These are phyloP conservation scores for Nannobrachium achirus DNA, from an alignment of 2,113 vertebrate genomes.

Conservation along the genomic window DNA sequence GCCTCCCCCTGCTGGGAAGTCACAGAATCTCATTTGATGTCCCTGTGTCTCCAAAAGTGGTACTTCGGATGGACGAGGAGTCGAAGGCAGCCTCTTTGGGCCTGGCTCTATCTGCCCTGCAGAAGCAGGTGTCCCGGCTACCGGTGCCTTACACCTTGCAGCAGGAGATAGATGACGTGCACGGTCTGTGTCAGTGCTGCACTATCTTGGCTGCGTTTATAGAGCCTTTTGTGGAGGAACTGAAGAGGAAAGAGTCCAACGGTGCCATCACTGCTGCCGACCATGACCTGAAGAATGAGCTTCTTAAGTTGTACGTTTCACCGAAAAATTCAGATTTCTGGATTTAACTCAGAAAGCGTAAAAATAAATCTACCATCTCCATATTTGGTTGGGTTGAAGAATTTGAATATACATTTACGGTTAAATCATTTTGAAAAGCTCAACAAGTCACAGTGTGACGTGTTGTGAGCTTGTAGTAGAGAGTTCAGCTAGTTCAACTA, in stretches of 20 bases:
- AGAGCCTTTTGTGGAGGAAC: conserved; percentile 86
- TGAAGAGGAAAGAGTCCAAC: conserved; percentile 69
- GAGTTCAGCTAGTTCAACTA: too few relatives aligned
- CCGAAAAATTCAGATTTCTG: too few relatives aligned
- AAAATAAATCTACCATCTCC: background rate
- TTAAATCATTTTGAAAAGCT: too few relatives aligned
- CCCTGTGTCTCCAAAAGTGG: conserved; percentile 71
- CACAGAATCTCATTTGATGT: background rate
- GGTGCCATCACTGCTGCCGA: conserved; percentile 33
- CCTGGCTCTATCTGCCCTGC: conserved; percentile 83
- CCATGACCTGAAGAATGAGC: conserved; percentile 83
- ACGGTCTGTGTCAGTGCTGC: conserved; percentile 86
- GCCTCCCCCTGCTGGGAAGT: conserved; percentile 60
- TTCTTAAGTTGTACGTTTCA: conserved; percentile 89
- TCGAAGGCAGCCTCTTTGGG: conserved; percentile 84
- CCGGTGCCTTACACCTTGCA: conserved; percentile 90
- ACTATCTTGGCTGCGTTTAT: conserved; percentile 81
- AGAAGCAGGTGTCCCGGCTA: conserved; percentile 85
- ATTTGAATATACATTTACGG: too few relatives aligned
- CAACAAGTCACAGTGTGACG: too few relatives aligned
- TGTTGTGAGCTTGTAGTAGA: too few relatives aligned
- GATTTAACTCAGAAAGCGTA: too few relatives aligned
- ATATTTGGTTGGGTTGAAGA: background rate
- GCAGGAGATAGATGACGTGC: conserved; percentile 84
- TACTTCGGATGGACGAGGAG: conserved; percentile 83